A percentile compares a stretch with the other conserved stretches of the same genome.
Evolutionary conservation across 2,113 vertebrate genomes (phyloP).

Genomic region (Epinephelus fuscoguttatus): DNA sequence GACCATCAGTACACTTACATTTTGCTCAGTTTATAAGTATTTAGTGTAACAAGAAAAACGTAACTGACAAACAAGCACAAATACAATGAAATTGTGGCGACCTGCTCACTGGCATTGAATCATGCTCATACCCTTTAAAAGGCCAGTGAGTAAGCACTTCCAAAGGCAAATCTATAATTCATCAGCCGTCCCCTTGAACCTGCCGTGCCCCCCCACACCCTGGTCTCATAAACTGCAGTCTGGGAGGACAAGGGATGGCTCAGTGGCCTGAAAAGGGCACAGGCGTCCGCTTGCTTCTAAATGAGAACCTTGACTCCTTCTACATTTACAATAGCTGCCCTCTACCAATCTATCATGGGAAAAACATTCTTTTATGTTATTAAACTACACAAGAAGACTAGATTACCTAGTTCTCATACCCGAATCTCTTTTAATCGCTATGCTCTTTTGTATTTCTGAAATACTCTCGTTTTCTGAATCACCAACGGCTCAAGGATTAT

Average conservation of each 20-base stretch:
- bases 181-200: constrained; percentile 80
- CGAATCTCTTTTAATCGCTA: constrained; percentile 56
- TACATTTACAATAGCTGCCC: constrained; percentile 65
- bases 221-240: constrained; percentile 76
- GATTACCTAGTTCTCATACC: constrained; percentile 49
- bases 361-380: constrained; percentile 59
- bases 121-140: constrained; percentile 66
- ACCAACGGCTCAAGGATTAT: constrained; percentile 48
- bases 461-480: constrained; percentile 44
- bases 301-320: constrained; percentile 78
- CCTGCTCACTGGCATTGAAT: constrained; percentile 66
- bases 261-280: constrained; percentile 81
- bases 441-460: constrained; percentile 55
- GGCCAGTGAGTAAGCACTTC: constrained; percentile 80
- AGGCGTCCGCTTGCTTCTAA: constrained; percentile 71
- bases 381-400: constrained; percentile 33
- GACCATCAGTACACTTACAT: constrained; percentile 19
- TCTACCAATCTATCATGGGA: constrained; percentile 55
- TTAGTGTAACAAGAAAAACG: constrained; percentile 55
- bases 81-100: constrained; percentile 65
- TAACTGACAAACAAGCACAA: constrained; percentile 68
- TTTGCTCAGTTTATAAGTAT: constrained; percentile 26
- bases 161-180: constrained; percentile 84
- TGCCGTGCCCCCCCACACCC: constrained; percentile 46
- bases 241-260: constrained; percentile 73